A percentile compares a stretch with the other conserved stretches of the same genome.
Conservation (phyloP, 2,888 invertebrate genomes). For the Nycteola revayana region DNA sequence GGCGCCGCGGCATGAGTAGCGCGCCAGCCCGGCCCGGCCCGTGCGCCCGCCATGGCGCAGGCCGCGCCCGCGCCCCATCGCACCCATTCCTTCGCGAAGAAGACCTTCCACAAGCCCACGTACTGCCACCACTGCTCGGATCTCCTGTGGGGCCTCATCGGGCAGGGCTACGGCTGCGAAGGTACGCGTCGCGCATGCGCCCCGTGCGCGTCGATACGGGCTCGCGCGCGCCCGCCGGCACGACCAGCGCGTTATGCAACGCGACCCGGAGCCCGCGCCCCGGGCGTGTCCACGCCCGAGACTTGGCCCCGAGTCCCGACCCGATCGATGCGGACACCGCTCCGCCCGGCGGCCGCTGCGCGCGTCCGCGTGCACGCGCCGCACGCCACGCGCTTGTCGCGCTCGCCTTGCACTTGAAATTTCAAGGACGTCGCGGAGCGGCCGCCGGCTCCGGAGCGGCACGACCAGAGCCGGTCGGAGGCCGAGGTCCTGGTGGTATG, state of each 20-base stretch:
- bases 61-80: conserved; percentile 84
- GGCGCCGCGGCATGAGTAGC: conserved; percentile 82
- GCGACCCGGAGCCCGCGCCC: conserved; percentile 63
- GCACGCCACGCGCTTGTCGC: conserved; percentile 30
- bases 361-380: conserved; percentile 28
- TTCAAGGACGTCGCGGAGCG: conserved; percentile 36
- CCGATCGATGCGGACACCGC: conserved; percentile 45
- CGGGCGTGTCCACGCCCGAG: conserved; percentile 66
- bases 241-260: conserved; percentile 70
- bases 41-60: conserved; percentile 81
- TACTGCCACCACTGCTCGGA: conserved; percentile 99
- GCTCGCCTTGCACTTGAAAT: conserved; percentile 47
- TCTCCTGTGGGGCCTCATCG: conserved; percentile 99
- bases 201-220: conserved; percentile 68
- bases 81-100: conserved; percentile 99
- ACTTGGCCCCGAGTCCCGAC: conserved; percentile 21
- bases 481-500: conserved; percentile 11
- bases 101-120: conserved; percentile 99
- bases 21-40: conserved; percentile 78
- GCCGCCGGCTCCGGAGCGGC: conserved; percentile 1
- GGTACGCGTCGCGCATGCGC: conserved; percentile 87
- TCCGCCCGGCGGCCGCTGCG: conserved; percentile 24
- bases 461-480: conserved; percentile 10
- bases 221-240: conserved; percentile 58
- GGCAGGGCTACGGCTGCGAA: conserved; percentile 99